These are phyloP conservation scores for Paratrypauchen microcephalus DNA, from an alignment of 2,797 vertebrate species.

Conservation along the genomic window DNA sequence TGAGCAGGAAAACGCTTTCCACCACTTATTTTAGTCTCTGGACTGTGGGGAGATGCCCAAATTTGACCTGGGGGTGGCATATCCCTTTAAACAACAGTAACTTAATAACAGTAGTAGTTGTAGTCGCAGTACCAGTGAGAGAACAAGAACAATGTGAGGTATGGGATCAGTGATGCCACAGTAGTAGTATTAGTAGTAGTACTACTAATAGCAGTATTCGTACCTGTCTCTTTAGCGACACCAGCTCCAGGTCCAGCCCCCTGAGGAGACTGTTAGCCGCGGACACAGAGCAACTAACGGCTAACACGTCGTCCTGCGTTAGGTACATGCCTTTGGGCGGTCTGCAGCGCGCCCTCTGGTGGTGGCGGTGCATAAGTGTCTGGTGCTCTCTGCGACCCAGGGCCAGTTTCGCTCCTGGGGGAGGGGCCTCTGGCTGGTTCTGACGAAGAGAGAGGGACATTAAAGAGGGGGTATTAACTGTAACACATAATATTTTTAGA, in stretches of 20 bases:
- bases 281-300: slow-evolving; percentile 91
- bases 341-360: slow-evolving; percentile 93
- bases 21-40: too few relatives aligned
- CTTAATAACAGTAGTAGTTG: neutral
- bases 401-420: slow-evolving; percentile 85
- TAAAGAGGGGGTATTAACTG: too few relatives aligned
- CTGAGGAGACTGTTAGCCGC: slow-evolving; percentile 94
- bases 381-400: slow-evolving; percentile 92
- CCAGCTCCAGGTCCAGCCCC: slow-evolving; percentile 91
- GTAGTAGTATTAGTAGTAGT: too few relatives aligned
- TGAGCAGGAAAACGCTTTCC: too few relatives aligned
- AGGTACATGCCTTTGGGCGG: slow-evolving; percentile 98
- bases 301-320: slow-evolving; percentile 94
- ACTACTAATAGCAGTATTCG: neutral
- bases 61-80: too few relatives aligned
- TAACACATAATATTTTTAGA: too few relatives aligned
- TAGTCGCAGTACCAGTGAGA: too few relatives aligned
- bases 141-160: too few relatives aligned
- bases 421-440: slow-evolving; percentile 79
- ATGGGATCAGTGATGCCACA: too few relatives aligned
- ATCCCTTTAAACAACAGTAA: too few relatives aligned
- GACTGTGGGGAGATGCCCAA: too few relatives aligned
- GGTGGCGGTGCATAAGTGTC: slow-evolving; percentile 93
- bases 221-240: neutral
- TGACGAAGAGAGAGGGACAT: neutral